These are phyloP conservation scores for Emesis castigata DNA, from an alignment of 2,888 invertebrate species.

Conservation along the genomic window DNA sequence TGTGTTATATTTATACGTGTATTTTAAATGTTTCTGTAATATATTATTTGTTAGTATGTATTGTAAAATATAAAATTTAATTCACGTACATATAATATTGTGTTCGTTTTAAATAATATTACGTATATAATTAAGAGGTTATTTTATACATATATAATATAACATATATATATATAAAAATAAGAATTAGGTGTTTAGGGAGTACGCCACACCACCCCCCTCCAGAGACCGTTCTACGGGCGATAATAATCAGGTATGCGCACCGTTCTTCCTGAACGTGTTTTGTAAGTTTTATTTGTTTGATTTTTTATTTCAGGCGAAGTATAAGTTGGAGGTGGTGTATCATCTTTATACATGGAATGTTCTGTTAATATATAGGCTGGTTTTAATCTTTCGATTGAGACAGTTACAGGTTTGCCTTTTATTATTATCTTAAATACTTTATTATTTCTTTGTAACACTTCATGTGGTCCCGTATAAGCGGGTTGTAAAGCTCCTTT, in stretches of 20 bases:
- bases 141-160: no score
- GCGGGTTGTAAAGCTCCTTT: conserved; percentile 60
- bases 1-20: no score
- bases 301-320: neutral
- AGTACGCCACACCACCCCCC: conserved; percentile 19
- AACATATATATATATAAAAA: no score
- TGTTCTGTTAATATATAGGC: conserved; percentile 43
- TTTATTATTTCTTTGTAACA: conserved; percentile 59
- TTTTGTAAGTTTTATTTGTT: neutral
- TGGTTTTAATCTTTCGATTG: conserved; percentile 66
- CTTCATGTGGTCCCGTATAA: conserved; percentile 67
- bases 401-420: conserved; percentile 56
- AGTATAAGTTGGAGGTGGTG: neutral
- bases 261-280: neutral
- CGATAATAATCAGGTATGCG: conserved; percentile 15
- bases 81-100: no score
- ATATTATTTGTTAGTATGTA: no score
- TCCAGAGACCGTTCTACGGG: conserved; percentile 19
- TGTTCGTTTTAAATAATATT: neutral
- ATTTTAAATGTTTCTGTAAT: no score
- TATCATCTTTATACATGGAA: neutral
- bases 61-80: no score
- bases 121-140: no score
- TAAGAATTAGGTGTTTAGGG: no score
- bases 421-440: conserved; percentile 54